Conservation (phyloP, 2,888 invertebrate genomes). For the Nowickia ferox region DNA sequence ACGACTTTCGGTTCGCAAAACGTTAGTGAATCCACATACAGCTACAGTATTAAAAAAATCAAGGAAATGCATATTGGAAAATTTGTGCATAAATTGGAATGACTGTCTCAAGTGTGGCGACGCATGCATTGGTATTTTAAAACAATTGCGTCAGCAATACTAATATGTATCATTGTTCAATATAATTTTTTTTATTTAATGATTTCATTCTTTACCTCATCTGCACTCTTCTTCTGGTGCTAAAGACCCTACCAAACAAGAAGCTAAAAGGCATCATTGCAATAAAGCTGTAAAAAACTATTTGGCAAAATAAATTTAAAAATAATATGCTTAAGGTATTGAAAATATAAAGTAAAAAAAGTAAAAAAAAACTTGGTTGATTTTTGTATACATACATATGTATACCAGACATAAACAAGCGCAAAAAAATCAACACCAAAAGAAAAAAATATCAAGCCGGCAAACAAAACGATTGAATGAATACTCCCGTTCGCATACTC, state of each 20-base stretch:
- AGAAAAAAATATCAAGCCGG: conserved; percentile 27
- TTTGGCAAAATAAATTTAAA: conserved; percentile 30
- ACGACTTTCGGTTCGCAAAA: too few species aligned
- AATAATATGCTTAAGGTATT: conserved; percentile 55
- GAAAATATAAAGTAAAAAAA: conserved; percentile 57
- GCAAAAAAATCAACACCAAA: conserved; percentile 6
- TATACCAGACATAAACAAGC: conserved; percentile 21
- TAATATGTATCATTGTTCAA: neutral
- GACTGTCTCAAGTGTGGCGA: too few species aligned
- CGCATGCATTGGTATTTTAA: too few species aligned
- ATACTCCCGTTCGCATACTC: conserved; percentile 7
- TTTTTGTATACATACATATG: conserved; percentile 26
- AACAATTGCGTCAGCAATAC: too few species aligned
- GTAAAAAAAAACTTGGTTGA: conserved; percentile 31
- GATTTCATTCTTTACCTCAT: neutral
- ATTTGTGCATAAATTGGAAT: too few species aligned
- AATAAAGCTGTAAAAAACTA: conserved; percentile 64
- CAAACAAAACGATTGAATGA: conserved; percentile 35
- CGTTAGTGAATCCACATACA: too few species aligned
- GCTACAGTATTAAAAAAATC: too few species aligned
- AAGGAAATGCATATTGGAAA: too few species aligned
- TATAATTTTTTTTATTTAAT: neutral
- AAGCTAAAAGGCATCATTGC: conserved; percentile 71
- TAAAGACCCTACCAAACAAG: conserved; percentile 70
- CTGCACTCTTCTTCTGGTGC: conserved; percentile 42